Percentiles rank a stretch among this genome's conserved stretches.
Evolutionary conservation across 2,888 invertebrate genomes (phyloP).

Genomic region (Gibbula magus): DNA sequence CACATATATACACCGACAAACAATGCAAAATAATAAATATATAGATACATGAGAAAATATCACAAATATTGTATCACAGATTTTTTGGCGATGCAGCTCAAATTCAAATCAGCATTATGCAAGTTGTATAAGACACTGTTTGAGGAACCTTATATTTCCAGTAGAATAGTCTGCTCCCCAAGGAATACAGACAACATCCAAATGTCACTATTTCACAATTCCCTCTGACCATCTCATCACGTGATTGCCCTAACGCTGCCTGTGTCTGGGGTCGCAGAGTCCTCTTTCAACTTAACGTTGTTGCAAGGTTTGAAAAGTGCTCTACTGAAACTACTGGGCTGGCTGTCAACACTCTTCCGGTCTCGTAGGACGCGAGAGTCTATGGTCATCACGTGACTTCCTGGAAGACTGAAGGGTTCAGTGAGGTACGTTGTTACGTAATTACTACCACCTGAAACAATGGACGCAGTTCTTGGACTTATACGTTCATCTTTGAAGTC

Average conservation of each 20-base stretch:
- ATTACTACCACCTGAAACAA: not conserved
- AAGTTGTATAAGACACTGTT: too few relatives aligned
- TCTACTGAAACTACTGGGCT: not conserved
- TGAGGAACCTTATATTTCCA: too few relatives aligned
- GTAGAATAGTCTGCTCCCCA: too few relatives aligned
- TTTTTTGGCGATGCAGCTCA: not conserved
- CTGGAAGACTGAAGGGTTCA: not conserved
- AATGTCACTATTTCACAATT: not conserved
- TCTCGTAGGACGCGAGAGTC: not conserved
- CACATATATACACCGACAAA: too few relatives aligned
- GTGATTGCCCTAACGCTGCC: not conserved
- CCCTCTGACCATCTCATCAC: not conserved
- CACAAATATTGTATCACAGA: not conserved
- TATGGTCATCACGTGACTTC: slow-evolving; percentile 8
- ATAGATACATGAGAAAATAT: not conserved
- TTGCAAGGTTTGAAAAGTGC: slow-evolving; percentile 1
- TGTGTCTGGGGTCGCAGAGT: not conserved
- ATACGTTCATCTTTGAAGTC: not conserved
- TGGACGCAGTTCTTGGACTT: not conserved
- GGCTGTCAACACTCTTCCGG: not conserved
- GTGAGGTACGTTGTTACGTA: not conserved
- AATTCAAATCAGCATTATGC: not conserved
- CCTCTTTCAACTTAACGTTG: slow-evolving; percentile 19
- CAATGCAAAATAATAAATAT: not conserved
- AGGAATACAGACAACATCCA: too few relatives aligned